Conservation (phyloP, 2,797 vertebrate species). For the Crocodylus rhombifer region DNA sequence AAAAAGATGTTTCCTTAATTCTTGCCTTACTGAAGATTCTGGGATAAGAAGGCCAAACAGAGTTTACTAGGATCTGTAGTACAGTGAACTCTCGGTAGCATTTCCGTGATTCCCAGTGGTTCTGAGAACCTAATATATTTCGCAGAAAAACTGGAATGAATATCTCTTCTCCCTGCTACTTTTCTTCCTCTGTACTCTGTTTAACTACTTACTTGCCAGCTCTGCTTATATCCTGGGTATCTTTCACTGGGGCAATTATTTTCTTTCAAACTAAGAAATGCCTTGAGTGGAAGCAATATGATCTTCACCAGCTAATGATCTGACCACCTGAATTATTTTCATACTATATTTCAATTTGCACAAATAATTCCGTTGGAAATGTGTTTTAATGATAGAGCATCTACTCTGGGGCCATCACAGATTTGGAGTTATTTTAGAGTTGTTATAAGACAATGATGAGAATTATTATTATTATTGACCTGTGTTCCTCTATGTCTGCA, state of each 20-base stretch:
- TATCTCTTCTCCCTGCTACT: background rate
- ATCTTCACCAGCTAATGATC: background rate
- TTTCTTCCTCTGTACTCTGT: background rate
- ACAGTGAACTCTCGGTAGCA: background rate
- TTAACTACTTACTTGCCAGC: conserved; percentile 31
- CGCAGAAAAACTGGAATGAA: background rate
- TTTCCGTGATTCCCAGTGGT: background rate
- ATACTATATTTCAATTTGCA: background rate
- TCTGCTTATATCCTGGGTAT: background rate
- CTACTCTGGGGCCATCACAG: fast-evolving
- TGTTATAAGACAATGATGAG: background rate
- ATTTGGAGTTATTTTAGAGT: background rate
- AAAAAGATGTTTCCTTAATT: background rate
- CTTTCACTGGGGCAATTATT: background rate
- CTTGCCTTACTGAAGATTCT: background rate
- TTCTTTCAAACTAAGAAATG: background rate
- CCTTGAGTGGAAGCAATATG: background rate
- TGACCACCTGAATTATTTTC: background rate
- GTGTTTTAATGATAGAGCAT: background rate
- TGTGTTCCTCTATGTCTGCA: background rate
- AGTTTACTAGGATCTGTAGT: conserved; percentile 18
- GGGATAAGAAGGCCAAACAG: background rate
- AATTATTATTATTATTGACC: background rate
- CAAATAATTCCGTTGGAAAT: background rate
- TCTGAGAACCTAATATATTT: background rate